A percentile compares a stretch with the other conserved stretches of the same genome.
phyloP scores from a whole-genome alignment of 1,140 invertebrate species.

The Pogonomyrmex barbatus region DNA sequence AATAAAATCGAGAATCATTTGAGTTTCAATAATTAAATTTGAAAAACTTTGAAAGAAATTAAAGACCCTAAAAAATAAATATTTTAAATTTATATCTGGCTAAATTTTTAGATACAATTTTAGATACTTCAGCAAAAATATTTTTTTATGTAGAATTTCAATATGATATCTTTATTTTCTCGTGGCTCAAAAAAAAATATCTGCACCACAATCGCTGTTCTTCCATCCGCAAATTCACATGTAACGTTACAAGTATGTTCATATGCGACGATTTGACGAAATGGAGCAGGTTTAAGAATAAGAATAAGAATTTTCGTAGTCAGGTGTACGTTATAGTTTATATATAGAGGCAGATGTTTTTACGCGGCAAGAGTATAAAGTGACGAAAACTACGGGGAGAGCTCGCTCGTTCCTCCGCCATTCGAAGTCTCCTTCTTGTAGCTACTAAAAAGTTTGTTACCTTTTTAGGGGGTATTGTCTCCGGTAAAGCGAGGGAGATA shows the following conservation, averaged over 20 bases:
- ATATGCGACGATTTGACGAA: conserved; percentile 5
- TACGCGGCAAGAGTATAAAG: background rate
- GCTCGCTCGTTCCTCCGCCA: background rate
- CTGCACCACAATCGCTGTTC: background rate
- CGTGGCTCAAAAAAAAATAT: too few relatives aligned
- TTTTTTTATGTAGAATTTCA: too few relatives aligned
- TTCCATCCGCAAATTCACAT: background rate
- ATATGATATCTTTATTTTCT: too few relatives aligned
- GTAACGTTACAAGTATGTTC: background rate
- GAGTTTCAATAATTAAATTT: too few relatives aligned
- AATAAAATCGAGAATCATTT: too few relatives aligned
- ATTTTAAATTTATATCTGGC: too few relatives aligned
- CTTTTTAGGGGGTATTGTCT: conserved; percentile 76
- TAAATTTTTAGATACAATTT: too few relatives aligned
- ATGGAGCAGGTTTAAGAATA: background rate
- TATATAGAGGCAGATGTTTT: background rate
- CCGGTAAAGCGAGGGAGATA: conserved; percentile 11
- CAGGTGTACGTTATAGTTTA: background rate
- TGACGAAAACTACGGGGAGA: background rate
- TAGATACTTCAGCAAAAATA: too few relatives aligned
- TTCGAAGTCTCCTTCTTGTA: conserved; percentile 29
- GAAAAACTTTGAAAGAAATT: too few relatives aligned
- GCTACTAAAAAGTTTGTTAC: conserved; percentile 78
- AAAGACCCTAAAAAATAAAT: too few relatives aligned
- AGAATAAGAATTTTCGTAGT: background rate